Conservation (phyloP, 2,888 invertebrate genomes). For the Cephus runcator region DNA sequence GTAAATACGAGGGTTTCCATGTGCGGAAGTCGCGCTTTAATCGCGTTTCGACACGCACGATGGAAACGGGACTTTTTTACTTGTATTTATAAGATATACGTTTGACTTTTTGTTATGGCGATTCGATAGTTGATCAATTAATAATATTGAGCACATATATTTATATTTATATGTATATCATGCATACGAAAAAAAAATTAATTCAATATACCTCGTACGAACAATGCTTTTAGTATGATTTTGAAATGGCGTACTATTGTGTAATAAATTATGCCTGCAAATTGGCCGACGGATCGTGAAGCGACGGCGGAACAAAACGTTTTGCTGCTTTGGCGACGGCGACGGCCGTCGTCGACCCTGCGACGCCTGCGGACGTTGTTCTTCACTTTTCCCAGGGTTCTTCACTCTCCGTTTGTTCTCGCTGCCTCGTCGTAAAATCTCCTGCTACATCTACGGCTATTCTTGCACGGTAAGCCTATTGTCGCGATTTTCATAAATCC, state of each 20-base stretch:
- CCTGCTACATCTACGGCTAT: not conserved
- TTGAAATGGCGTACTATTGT: too few species aligned
- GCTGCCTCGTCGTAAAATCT: not conserved
- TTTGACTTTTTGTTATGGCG: too few species aligned
- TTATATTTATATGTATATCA: not conserved
- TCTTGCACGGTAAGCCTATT: not conserved
- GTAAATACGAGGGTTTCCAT: too few species aligned
- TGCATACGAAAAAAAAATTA: too few species aligned
- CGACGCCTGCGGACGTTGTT: not conserved
- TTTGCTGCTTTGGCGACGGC: not conserved
- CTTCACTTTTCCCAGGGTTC: not conserved
- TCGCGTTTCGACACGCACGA: too few species aligned
- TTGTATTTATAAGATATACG: too few species aligned
- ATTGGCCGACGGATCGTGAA: not conserved
- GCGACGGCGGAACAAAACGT: slow-evolving; percentile 2
- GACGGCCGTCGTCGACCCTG: not conserved
- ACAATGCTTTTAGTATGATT: too few species aligned
- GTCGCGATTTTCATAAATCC: too few species aligned
- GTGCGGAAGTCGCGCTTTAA: too few species aligned
- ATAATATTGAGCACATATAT: not conserved
- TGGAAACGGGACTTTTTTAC: too few species aligned
- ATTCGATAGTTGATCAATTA: too few species aligned
- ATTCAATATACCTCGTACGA: too few species aligned
- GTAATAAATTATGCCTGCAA: slow-evolving; percentile 1
- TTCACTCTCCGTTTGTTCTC: not conserved